Percentiles rank a stretch among this genome's conserved stretches.
phyloP scores from a whole-genome alignment of 2,888 invertebrate genomes.

The Leptodirus hochenwartii region DNA sequence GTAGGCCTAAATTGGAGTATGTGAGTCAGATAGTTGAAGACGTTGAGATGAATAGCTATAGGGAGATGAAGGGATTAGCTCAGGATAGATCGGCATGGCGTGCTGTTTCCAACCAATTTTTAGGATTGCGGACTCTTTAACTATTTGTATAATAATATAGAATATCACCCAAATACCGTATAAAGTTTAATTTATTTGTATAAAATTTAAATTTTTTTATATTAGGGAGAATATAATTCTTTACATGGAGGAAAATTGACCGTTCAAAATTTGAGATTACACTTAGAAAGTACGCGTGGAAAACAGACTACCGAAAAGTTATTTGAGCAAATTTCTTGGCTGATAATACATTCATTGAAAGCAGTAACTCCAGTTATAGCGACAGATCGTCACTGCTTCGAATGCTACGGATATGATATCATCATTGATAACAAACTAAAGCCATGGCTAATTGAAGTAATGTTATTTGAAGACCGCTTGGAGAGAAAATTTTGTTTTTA shows the following conservation, averaged over 20 bases:
- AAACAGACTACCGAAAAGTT: slow-evolving; percentile 74
- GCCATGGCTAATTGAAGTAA: slow-evolving; percentile 79
- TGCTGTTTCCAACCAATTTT: no score
- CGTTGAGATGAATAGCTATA: no score
- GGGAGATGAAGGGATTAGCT: no score
- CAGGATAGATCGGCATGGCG: no score
- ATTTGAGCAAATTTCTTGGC: slow-evolving; percentile 76
- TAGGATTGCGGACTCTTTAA: no score
- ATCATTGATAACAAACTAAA: slow-evolving; percentile 88
- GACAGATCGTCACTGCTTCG: slow-evolving; percentile 81
- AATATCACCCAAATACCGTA: no score
- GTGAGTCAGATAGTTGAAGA: no score
- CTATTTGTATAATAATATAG: slow-evolving; percentile 1
- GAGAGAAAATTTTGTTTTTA: neutral
- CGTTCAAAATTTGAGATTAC: slow-evolving; percentile 74
- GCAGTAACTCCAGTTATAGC: slow-evolving; percentile 87
- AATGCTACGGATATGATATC: slow-evolving; percentile 92
- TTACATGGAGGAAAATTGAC: slow-evolving; percentile 92
- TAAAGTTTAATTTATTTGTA: slow-evolving; percentile 1
- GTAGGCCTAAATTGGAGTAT: no score
- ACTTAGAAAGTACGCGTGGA: slow-evolving; percentile 79
- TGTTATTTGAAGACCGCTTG: slow-evolving; percentile 1
- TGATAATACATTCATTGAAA: slow-evolving; percentile 83
- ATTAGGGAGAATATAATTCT: slow-evolving; percentile 78
- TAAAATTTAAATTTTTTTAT: slow-evolving; percentile 8